Evolutionary conservation across 2,888 invertebrate species (phyloP), one percentile per base, ranked within the genome.

Genomic region (Cryptops parisi): DNA sequence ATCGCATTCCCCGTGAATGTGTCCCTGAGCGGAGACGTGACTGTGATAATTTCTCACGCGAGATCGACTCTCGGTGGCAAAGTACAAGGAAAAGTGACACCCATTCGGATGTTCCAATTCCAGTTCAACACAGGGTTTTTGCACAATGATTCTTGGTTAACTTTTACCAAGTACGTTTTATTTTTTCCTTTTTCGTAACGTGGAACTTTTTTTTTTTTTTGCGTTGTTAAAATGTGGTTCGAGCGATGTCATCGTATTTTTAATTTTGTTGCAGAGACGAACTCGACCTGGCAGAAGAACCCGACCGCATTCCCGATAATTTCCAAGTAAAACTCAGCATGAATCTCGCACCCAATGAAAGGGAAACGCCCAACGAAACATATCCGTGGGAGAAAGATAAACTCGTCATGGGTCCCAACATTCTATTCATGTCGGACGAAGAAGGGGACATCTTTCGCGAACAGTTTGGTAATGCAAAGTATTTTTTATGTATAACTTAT

Each of bases 81-180:
- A 62, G 68, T 72, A 53, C 71, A 72, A 59, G 72, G 72, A 56
- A 81, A 87, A 63, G 71, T 74, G 59, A 53, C 60, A 44, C 84
- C 83, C 6, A 82, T 91, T 60, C 86, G 85, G 67, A 84, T 94
- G 63, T 81, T 88, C 50, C 83, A 89, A 62, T 70, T 91, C 41
- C 86, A 88, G 70, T 81, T 94, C 63, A 86, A 94, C 68, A 85
- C 91, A 5, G 93, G 93, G 47, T 90, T 84, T 67, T 77, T 91
- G 55, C 73, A 78, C 0, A 76, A 79, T 60, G 79, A 79, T 58
- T 83, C 84, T 62, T 84, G 76, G 78, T n/a, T 69, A 90, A 52
- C 79, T 77, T 56, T 83, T 62, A 78, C 76, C 52, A 79, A 77
- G 77, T 78, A 69, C 64, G 66, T 47, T 25, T 47, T 4, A 3